These are phyloP conservation scores for Phoenicopterus ruber DNA, from an alignment of 2,113 vertebrate genomes.

Conservation along the genomic window DNA sequence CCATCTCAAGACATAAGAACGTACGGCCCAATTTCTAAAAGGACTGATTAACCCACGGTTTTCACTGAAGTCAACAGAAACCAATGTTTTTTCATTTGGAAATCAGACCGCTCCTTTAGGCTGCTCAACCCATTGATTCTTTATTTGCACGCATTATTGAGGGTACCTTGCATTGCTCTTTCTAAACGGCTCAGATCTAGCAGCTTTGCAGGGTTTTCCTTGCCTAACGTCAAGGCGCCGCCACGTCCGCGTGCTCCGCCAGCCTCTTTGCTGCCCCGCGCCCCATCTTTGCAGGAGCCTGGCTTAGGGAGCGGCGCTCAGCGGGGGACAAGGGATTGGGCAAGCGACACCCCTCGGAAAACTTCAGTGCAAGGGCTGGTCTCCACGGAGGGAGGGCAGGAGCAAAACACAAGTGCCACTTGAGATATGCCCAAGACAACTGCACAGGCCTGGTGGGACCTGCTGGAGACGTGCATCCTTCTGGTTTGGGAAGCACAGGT, in stretches of 20 bases:
- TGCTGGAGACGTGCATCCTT: neutral
- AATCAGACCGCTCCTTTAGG: neutral
- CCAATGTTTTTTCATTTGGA: neutral
- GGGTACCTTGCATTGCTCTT: neutral
- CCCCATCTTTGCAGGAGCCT: neutral
- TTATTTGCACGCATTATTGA: neutral
- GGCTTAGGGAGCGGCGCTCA: neutral
- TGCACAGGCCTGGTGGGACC: neutral
- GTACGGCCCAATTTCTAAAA: neutral
- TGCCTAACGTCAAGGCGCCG: no score
- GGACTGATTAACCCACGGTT: neutral
- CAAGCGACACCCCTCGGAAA: neutral
- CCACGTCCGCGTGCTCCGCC: accelerated
- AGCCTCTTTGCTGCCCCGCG: neutral
- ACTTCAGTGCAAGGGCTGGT: neutral
- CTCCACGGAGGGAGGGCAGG: neutral
- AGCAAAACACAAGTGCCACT: neutral
- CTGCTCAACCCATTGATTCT: neutral
- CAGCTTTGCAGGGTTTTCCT: neutral
- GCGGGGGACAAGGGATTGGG: neutral
- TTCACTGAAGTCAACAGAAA: neutral
- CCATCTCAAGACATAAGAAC: neutral
- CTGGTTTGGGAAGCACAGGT: neutral
- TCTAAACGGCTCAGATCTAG: neutral
- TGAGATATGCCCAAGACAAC: neutral